Evolutionary conservation across 1,140 invertebrate genomes (phyloP), one percentile per base, ranked within the genome.

Genomic region (Coelopa frigida): DNA sequence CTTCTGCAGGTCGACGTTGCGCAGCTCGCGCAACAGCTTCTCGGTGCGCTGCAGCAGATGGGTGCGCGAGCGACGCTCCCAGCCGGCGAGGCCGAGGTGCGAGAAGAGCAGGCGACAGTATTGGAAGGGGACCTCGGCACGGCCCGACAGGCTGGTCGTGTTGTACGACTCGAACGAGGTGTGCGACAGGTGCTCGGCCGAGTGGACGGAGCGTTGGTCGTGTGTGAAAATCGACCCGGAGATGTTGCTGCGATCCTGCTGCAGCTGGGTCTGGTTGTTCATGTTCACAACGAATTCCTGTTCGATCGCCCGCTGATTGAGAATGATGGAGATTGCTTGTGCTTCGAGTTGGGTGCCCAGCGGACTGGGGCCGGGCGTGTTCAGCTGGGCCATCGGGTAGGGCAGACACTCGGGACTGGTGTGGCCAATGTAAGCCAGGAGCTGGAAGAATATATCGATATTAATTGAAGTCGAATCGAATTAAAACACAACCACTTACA

Each of bases 1-100:
- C 59, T 81, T 83, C 72, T 95, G 92, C 49, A 81, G 79, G 66
- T 98, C 95, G 15, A 98, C 75, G 72, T 98, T 93, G 48, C 92
- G 81, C 31, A 98, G 61, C 73, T 98, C 94, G 14, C 94, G 73
- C 22, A 98, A 65, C 37, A 98, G 71, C 47, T 92, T 86, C 53
- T 97, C 94, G 58, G 85, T 92, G 58, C 94, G 90, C 38, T 86
- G 83, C 23, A 98, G 72, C 23, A 97, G 73, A 70, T 97, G 87
- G 51, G 96, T 79, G 48, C 85, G 81, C 23, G 79, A 75, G 7
- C 94, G 77, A 42, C 89, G 84, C 52, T 95, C 89, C 83, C 92
- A 95, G 2, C 88, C 85, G 11, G 89, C 80, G 6, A 94, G 74
- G 5, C 94, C 94, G 39, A 96, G 70, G 60, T 97, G 94, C 33